Evolutionary conservation across 2,888 invertebrate genomes (phyloP), one percentile per base, ranked within the genome.

Genomic region (Ecdyonurus torrentis): DNA sequence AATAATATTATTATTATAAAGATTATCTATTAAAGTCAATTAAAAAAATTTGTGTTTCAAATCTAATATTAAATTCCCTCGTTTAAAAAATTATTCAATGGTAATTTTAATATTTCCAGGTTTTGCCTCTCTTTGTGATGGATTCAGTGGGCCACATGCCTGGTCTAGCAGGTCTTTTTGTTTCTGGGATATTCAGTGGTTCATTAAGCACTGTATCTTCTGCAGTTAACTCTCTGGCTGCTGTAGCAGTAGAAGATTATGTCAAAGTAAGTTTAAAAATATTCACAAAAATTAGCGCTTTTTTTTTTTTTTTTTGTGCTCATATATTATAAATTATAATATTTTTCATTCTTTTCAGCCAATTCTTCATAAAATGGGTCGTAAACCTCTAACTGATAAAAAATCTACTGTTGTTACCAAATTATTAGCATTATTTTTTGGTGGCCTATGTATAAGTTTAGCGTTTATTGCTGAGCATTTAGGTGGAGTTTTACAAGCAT

Each of bases 201-300:
- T 89, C 93, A 0, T 78, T 95, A 10, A 93, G 94, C 58, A 93
- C 94, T 0, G 87, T 96, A 64, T 95, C 94, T 0, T 92, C 95
- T 0, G 86, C 92, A 1, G 82, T 95, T 64, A 95, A 94, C 71
- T 91, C 94, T 1, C 77, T 96, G 59, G 87, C 95, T 0, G 94
- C 95, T 0, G 91, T 95, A 15, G 89, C 92, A 0, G 76, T 94
- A 58, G 87, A 91, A 70, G 96, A 96, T 75, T 91, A 94, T 67
- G 75, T 93, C 2, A 84, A 83, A 70, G 70, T 62, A 58, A 61
- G 55, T 70, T 71, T 62, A n/a, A n/a, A n/a, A n/a, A n/a, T n/a
- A n/a, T n/a, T n/a, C n/a, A n/a, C n/a, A n/a, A n/a, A n/a, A n/a
- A n/a, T n/a, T n/a, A n/a, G n/a, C n/a, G n/a, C n/a, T n/a, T n/a